Evolutionary conservation across 2,888 invertebrate genomes (phyloP).

Genomic region (Hydrotaea diabolus): DNA sequence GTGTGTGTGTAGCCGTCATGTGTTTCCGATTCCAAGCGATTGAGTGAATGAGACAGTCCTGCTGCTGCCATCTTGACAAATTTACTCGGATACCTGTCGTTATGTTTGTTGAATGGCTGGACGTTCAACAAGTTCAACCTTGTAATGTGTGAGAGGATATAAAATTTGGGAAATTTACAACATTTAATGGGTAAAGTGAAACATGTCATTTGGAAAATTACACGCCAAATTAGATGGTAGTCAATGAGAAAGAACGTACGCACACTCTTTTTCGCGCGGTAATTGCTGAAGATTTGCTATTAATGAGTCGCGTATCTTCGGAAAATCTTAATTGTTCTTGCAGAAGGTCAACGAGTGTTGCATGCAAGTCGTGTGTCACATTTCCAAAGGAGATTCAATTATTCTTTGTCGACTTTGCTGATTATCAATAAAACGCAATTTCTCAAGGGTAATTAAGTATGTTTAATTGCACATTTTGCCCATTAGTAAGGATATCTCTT

Average conservation of each 20-base stretch:
- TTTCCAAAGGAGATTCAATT: no score
- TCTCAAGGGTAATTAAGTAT: no score
- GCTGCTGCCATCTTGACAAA: not conserved
- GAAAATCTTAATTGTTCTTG: not conserved
- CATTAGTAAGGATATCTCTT: no score
- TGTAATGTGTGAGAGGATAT: slow-evolving; percentile 7
- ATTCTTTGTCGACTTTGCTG: no score
- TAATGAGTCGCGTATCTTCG: slow-evolving; percentile 1
- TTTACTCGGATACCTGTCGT: slow-evolving; percentile 9
- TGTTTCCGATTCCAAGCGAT: no score
- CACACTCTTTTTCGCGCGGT: not conserved
- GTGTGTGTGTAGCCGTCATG: not conserved
- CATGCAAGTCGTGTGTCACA: not conserved
- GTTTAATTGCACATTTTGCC: no score
- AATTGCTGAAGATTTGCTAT: not conserved
- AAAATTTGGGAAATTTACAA: not conserved
- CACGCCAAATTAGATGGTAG: not conserved
- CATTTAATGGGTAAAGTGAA: not conserved
- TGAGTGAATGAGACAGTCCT: not conserved
- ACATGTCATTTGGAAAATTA: no score
- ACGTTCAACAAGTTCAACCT: not conserved
- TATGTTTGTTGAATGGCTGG: not conserved
- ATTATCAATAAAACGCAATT: no score
- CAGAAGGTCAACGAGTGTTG: not conserved
- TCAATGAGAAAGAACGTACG: not conserved